Evolutionary conservation across 2,797 vertebrate species (phyloP), one percentile per base, ranked within the genome.

Genomic region (Phalanger gymnotis): DNA sequence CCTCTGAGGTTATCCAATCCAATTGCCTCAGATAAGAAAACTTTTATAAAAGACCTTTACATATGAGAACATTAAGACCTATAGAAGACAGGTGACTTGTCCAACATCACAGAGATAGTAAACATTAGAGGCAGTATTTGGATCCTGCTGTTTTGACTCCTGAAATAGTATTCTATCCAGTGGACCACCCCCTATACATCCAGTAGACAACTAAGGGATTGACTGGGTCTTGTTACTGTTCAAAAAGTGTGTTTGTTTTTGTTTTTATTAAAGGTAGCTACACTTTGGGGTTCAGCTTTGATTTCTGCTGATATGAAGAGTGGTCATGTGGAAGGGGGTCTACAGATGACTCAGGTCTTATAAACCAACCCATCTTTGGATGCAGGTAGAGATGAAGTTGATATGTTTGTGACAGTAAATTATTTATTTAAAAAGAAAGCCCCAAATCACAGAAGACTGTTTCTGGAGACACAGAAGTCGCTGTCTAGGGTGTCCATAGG

Each of bases 401-500:
- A 31, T 92, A 40, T 14, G 31, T 95, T 93, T 90, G 51, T 47
- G 55, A 56, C 51, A 89, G 31, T 73, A 28, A 31, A n/a, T 91
- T 61, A 92, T 52, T 0, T 51, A 91, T 92, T 90, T 55, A 81
- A 81, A 81, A 81, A 81, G 66, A 73, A 73, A 73, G 22, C 16
- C 61, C 66, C 66, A 81, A 47, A 73, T 13, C n/a, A 11, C n/a
- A 81, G 25, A 47, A 93, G 90, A 12, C 54, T 94, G n/a, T 87
- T 6, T 92, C 92, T 94, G 66, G 40, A 93, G 92, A 94, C 94
- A 51, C 0, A 57, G 89, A 92, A 55, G 30, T 94, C 87, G 52
- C 57, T 55, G 57, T 96, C 91, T 81, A 61, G 81, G 94, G 92
- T 92, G 96, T 92, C 95, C 90, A 92, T 90, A 92, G 73, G 6